These are phyloP conservation scores for Autographa pulchrina DNA, from an alignment of 2,888 invertebrate species.

Conservation along the genomic window DNA sequence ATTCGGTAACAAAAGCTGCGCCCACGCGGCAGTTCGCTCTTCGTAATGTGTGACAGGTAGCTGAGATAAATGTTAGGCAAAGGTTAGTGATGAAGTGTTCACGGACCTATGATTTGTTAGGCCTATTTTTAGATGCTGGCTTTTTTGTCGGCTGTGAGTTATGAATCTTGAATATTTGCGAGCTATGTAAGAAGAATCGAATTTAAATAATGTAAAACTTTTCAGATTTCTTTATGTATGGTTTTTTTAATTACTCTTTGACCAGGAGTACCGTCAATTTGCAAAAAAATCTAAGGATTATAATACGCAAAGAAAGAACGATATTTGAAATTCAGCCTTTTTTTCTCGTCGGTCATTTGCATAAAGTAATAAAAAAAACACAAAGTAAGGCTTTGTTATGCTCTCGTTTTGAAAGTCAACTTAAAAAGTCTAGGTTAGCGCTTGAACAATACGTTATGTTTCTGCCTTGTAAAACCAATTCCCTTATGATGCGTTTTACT, in stretches of 20 bases:
- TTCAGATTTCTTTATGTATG: no score
- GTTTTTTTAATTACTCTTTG: no score
- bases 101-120: slow-evolving; percentile 45
- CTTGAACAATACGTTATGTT: slow-evolving; percentile 5
- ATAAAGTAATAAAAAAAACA: no score
- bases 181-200: background rate
- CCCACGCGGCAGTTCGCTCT: slow-evolving; percentile 42
- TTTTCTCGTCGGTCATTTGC: no score
- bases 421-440: background rate
- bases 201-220: background rate
- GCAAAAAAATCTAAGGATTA: no score
- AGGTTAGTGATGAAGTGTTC: slow-evolving; percentile 54
- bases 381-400: no score
- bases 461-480: slow-evolving; percentile 30
- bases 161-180: background rate
- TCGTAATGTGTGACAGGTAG: slow-evolving; percentile 60
- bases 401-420: background rate
- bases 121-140: background rate
- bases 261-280: no score
- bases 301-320: no score
- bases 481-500: slow-evolving; percentile 36
- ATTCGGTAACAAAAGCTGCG: slow-evolving; percentile 47
- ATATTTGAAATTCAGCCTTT: no score
- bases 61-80: slow-evolving; percentile 59
- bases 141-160: slow-evolving; percentile 11